A percentile compares a stretch with the other conserved stretches of the same genome.
These are phyloP conservation scores for Noctuana brunneofusca DNA, from an alignment of 2,888 invertebrate genomes.

Conservation along the genomic window DNA sequence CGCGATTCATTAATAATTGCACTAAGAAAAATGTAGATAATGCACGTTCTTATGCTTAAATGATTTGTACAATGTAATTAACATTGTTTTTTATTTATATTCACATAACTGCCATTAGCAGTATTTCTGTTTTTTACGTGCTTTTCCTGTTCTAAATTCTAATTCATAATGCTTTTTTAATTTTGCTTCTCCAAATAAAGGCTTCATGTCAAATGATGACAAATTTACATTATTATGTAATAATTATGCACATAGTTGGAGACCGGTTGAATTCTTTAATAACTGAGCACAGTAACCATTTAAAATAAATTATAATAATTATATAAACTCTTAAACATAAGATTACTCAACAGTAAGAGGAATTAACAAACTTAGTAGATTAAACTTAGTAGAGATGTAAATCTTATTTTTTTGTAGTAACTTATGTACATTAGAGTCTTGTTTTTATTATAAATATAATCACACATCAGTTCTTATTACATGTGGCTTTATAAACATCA, in stretches of 20 bases:
- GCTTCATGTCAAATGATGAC: not conserved
- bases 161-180: conserved; percentile 6
- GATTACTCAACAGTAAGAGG: not conserved
- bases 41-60: conserved; percentile 18
- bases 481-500: no score
- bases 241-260: not conserved
- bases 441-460: not conserved
- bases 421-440: not conserved
- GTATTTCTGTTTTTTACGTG: not conserved
- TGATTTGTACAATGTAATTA: conserved; percentile 8
- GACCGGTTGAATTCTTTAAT: conserved; percentile 10
- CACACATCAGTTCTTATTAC: no score
- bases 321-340: not conserved
- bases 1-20: conserved; percentile 45
- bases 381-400: not conserved
- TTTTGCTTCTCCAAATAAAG: not conserved
- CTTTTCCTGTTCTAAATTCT: not conserved
- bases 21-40: conserved; percentile 35
- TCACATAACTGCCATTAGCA: not conserved
- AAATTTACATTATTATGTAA: conserved; percentile 23
- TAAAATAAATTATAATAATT: not conserved
- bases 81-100: not conserved
- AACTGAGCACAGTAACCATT: conserved; percentile 4
- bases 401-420: not conserved
- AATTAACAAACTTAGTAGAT: not conserved